Evolutionary conservation across 64 coral and sea anemone genomes (phyloP), one percentile per base, ranked within the genome.

Genomic region (Dendrophyllia cribrosa): DNA sequence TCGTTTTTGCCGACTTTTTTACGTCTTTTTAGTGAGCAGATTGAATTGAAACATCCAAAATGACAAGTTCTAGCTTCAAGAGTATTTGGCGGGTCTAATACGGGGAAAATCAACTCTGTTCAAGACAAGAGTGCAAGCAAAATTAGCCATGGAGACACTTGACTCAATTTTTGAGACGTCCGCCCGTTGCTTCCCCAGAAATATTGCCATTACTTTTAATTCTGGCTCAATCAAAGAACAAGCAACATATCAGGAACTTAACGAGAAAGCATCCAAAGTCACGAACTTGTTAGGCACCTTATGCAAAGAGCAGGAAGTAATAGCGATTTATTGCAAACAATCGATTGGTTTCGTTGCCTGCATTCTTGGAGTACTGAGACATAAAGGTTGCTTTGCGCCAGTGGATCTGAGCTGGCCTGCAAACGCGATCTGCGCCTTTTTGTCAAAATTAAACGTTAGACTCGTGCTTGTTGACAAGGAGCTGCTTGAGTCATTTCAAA

Each of bases 341-440:
- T 85, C 55, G 80, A 62, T 70, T 44, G 88, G 34, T 6, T 43
- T 94, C 0, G 83, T 93, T 24, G 51, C 59, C 26, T 91, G 87
- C 24, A 74, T 97, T 22, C 73, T 97, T 73, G 95, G 95, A 82
- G 24, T 97, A 65, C 21, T 97, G 16, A 88, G 82, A 70, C 60
- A 26, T 16, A 58, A 53, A 78, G 64, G 66, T 68, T 88, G 82
- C 2, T 97, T 97, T 81, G 95, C 95, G 60, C 95, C 95, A 2
- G 53, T 97, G 50, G 92, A 82, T 75, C 19, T 91, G 19, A 53
- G 83, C 4, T 97, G 92, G 92, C 82, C 88, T 44, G 75, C 81
- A 66, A 80, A 69, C 7, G 69, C 89, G 76, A 53, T 82, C 3
- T 58, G 66, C 11, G 26, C 87, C n/a, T 97, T 94, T 74, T 76